Base-by-base conservation (phyloP, 2,113 vertebrate genomes). In the Hippocampus abdominalis region DNA sequence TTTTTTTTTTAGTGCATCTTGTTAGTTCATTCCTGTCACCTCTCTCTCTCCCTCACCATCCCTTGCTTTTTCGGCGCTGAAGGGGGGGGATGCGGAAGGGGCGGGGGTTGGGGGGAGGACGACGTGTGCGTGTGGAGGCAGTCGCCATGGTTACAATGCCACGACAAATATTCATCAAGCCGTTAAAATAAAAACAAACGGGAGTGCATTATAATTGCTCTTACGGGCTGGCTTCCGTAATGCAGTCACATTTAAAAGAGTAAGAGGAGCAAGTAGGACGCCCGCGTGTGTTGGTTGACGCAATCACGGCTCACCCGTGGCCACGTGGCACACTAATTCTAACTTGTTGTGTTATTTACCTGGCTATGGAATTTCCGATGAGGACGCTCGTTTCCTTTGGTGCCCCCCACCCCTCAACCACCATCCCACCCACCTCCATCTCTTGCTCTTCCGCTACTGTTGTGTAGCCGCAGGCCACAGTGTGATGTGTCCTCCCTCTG, bases 11-110 rank as follows among this genome's bases (percentile, higher is more conserved):
- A 79, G 84, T 86, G 87, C 85, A 89, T 92, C 91, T 91, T 90
- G 90, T 92, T 92, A 91, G 91, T 92, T 91, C 89, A 91, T 91
- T 90, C 86, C 90, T 92, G 90, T 92, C 91, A 91, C 86, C 90
- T 90, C 88, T 87, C 87, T 90, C 84, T 81, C 86, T 66, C 71
- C 77, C 81, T 87, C 80, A n/a, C 84, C 81, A 86, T 86, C 84
- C 84, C 86, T 89, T 81, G 87, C 86, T 88, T 88, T 91, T 91
- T 87, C 84, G 80, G 72, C 77, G 84, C 90, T 88, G 84, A 83
- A 89, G 32, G 84, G 90, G 90, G 89, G 87, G 85, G 84, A 81
- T 83, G 71, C 79, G 71, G 81, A 76, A 70, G 80, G 84, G 48
- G 51, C 8, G 51, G 51, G 80, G 60, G 80, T 80, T 73, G 80